These are phyloP conservation scores for Amphiprion percula DNA, from an alignment of 2,113 vertebrate genomes.

Conservation along the genomic window DNA sequence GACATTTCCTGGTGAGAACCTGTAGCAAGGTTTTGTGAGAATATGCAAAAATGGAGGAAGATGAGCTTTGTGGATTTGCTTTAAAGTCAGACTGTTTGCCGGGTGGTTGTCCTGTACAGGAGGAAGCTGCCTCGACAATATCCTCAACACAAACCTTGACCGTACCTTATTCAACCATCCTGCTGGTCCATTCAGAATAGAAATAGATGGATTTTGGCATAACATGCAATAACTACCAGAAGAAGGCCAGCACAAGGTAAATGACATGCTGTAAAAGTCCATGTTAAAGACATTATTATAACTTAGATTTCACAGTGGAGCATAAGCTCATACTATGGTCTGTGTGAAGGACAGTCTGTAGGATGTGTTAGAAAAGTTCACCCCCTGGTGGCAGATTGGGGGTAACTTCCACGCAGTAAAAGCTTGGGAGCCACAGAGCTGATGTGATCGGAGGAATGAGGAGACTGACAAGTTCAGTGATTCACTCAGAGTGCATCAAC, in stretches of 20 bases:
- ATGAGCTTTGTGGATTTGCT: not conserved
- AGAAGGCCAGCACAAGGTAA: not conserved
- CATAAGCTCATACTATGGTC: not conserved
- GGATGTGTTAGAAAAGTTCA: conserved; percentile 70
- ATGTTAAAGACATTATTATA: not conserved
- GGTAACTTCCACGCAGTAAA: conserved; percentile 22
- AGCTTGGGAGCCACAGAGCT: not conserved
- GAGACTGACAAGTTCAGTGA: conserved; percentile 26
- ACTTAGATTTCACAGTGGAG: conserved; percentile 7
- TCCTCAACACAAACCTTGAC: not conserved
- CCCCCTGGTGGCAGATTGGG: conserved; percentile 75
- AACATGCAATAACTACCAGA: not conserved
- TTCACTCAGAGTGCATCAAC: conserved; percentile 40
- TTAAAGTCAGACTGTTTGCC: not conserved
- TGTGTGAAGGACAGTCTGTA: conserved; percentile 34
- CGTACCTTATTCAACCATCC: not conserved
- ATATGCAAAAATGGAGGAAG: not conserved
- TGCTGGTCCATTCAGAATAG: not conserved
- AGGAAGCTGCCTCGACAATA: conserved; percentile 1
- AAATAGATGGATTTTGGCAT: not conserved
- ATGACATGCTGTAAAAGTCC: not conserved
- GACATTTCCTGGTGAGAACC: conserved; percentile 10
- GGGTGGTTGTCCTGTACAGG: not conserved
- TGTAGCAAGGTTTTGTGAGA: not conserved
- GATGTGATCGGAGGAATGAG: conserved; percentile 15